Percentiles rank a stretch among this genome's conserved stretches.
These are phyloP conservation scores for Mactra quadrangularis DNA, from an alignment of 1,140 invertebrate genomes.

Conservation along the genomic window DNA sequence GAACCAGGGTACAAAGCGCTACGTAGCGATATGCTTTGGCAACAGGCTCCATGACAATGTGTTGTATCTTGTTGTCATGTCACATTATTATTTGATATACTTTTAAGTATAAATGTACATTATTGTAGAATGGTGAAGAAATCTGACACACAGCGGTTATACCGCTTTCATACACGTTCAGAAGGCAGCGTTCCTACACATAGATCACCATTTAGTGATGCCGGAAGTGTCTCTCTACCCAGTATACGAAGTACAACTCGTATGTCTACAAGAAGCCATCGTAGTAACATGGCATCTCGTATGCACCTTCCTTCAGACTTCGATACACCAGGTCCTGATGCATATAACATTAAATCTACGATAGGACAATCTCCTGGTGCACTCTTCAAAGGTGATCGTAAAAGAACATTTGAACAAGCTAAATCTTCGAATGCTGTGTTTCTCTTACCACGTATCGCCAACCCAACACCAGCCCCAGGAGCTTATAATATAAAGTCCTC, in stretches of 20 bases:
- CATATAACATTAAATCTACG: conserved; percentile 63
- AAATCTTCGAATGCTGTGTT: conserved; percentile 69
- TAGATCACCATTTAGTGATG: conserved; percentile 47
- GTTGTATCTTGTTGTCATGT: too few relatives aligned
- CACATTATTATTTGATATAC: too few relatives aligned
- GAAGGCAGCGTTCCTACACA: conserved; percentile 39
- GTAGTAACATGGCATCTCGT: conserved; percentile 47
- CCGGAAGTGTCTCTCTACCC: conserved; percentile 49
- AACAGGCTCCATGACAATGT: too few relatives aligned
- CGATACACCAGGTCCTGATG: conserved; percentile 65
- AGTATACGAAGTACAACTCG: conserved; percentile 51
- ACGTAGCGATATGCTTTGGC: too few relatives aligned
- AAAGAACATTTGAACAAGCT: conserved; percentile 61
- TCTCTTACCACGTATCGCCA: conserved; percentile 60
- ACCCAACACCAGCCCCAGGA: conserved; percentile 65
- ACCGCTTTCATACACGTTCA: conserved; percentile 46
- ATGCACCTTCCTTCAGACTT: conserved; percentile 52
- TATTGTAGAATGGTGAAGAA: conserved; percentile 58
- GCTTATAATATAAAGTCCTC: conserved; percentile 55
- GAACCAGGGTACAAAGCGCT: too few relatives aligned
- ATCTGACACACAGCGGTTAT: conserved; percentile 29
- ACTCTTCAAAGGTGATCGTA: conserved; percentile 64
- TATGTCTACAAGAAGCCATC: conserved; percentile 27
- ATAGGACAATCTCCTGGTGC: conserved; percentile 59
- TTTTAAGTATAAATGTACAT: too few relatives aligned